These are phyloP conservation scores for Drosophila peninsularis DNA, from an alignment of 2,888 invertebrate genomes.

Conservation along the genomic window DNA sequence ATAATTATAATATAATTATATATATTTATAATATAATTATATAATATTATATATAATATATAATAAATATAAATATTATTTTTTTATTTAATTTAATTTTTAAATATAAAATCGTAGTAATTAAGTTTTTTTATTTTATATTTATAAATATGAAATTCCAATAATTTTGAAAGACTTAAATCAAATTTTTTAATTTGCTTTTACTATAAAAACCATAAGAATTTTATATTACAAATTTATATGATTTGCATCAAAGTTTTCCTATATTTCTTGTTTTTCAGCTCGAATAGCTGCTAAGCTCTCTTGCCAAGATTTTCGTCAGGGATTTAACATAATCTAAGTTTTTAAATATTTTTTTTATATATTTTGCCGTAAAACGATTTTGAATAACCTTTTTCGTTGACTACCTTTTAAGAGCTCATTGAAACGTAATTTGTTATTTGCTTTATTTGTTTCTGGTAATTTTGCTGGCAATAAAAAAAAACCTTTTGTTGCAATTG, in stretches of 20 bases:
- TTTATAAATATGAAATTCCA: too few species aligned
- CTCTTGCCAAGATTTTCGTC: neutral
- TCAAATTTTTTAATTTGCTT: too few species aligned
- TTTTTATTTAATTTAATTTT: too few species aligned
- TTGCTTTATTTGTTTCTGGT: conserved; percentile 6
- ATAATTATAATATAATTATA: too few species aligned
- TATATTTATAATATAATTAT: too few species aligned
- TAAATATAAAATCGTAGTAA: too few species aligned
- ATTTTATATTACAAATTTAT: neutral
- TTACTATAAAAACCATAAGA: too few species aligned
- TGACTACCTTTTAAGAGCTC: conserved; percentile 7
- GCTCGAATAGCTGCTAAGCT: neutral
- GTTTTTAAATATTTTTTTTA: neutral
- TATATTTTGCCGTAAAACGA: neutral
- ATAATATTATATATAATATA: too few species aligned
- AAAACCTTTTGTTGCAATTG: conserved; percentile 30
- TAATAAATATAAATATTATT: too few species aligned
- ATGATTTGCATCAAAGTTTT: neutral
- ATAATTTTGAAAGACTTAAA: too few species aligned
- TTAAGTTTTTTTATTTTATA: too few species aligned
- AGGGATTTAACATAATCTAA: neutral
- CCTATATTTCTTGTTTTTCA: neutral
- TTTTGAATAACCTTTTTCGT: neutral
- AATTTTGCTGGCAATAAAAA: conserved; percentile 7
- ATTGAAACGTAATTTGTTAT: conserved; percentile 5